Conservation (phyloP, 2,113 vertebrate species). For the Petroica traversi region DNA sequence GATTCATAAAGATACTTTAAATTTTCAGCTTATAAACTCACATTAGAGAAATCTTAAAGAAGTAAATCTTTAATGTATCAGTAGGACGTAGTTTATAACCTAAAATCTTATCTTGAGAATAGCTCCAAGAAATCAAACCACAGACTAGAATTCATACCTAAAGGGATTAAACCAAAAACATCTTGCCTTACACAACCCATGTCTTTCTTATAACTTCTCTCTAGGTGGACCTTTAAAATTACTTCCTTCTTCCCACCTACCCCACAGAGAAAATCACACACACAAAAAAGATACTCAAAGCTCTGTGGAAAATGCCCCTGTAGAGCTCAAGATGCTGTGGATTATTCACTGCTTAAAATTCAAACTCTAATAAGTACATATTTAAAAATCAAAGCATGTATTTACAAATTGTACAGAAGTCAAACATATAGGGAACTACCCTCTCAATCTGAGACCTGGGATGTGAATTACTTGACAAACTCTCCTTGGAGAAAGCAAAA, state of each 20-base stretch:
- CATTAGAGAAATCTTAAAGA: neutral
- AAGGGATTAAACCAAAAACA: neutral
- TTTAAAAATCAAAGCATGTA: neutral
- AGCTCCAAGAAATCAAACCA: neutral
- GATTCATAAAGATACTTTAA: neutral
- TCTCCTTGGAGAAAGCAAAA: neutral
- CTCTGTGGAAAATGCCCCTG: neutral
- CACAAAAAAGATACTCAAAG: neutral
- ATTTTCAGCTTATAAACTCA: neutral
- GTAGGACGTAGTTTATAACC: neutral
- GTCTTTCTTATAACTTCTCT: neutral
- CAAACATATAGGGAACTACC: neutral
- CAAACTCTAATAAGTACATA: neutral
- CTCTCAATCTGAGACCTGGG: neutral
- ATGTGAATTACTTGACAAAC: neutral
- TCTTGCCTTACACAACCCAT: neutral
- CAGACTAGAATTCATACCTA: neutral
- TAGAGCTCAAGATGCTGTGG: neutral
- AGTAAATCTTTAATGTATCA: neutral
- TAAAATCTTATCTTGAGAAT: neutral
- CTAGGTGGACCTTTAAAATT: neutral
- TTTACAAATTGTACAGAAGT: neutral
- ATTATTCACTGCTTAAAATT: neutral
- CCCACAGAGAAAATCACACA: neutral
- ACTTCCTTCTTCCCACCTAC: neutral